A percentile compares a stretch with the other conserved stretches of the same genome.
Conservation (phyloP, 2,888 invertebrate species). For the Mythimna albipuncta region DNA sequence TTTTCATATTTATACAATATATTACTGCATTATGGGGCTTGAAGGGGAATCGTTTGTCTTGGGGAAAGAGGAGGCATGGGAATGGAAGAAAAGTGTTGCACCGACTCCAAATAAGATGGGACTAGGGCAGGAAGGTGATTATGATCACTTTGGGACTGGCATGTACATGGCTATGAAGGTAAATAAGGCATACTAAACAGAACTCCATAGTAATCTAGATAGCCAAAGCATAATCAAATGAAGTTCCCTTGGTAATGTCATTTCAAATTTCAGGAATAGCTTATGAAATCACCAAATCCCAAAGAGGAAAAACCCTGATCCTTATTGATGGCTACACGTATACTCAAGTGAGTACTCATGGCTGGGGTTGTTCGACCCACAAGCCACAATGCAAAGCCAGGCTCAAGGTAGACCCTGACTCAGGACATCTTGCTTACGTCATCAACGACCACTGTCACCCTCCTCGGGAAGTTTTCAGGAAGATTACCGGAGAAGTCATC, state of each 20-base stretch:
- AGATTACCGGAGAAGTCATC: neutral
- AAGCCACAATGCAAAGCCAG: slow-evolving; percentile 54
- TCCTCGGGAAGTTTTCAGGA: slow-evolving; percentile 33
- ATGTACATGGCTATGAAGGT: no score
- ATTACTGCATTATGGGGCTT: no score
- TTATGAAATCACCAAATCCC: slow-evolving; percentile 35
- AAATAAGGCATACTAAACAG: no score
- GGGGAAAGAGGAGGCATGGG: no score
- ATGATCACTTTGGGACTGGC: no score
- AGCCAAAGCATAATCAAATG: neutral
- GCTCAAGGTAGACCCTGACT: slow-evolving; percentile 54
- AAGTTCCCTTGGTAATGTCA: neutral
- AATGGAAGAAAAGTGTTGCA: no score
- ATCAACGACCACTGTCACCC: slow-evolving; percentile 42
- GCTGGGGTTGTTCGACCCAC: slow-evolving; percentile 43
- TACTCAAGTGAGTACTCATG: slow-evolving; percentile 16
- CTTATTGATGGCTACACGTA: slow-evolving; percentile 67
- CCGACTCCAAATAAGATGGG: no score
- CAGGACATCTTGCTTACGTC: neutral
- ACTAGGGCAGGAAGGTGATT: no score
- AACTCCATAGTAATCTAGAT: neutral
- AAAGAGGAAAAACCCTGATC: slow-evolving; percentile 62
- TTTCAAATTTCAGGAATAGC: slow-evolving; percentile 3
- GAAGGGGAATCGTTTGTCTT: no score
- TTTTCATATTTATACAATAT: no score